Conservation (phyloP, 1,140 invertebrate genomes). For the Scaptodrosophila lebanonensis region DNA sequence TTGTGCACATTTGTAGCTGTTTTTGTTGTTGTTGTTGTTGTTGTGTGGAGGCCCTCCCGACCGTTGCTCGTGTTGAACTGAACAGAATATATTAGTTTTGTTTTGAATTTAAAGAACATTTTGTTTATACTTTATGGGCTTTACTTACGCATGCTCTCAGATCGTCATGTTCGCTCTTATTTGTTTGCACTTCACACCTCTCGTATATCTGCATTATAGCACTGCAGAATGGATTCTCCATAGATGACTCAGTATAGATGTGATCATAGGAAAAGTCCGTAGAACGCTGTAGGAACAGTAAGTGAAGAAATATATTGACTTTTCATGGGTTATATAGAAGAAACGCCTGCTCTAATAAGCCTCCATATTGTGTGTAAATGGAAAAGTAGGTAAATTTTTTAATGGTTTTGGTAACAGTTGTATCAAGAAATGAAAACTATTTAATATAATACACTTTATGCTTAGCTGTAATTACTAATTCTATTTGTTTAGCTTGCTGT, state of each 20-base stretch:
- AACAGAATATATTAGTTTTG: constrained; percentile 9
- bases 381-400: no score
- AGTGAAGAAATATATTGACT: no score
- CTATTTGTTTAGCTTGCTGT: no score
- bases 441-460: no score
- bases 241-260: constrained; percentile 27
- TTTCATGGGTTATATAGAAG: no score
- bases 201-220: constrained; percentile 29
- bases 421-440: no score
- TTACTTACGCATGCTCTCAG: constrained; percentile 29
- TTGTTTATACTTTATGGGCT: constrained; percentile 1
- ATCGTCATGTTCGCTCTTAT: background rate
- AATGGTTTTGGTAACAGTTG: no score
- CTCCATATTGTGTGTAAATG: no score
- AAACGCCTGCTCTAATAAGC: no score
- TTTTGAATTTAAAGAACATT: background rate
- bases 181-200: background rate
- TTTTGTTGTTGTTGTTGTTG: constrained; percentile 13
- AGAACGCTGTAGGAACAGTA: constrained; percentile 5
- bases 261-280: constrained; percentile 36
- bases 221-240: constrained; percentile 47
- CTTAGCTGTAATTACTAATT: no score
- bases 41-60: no score
- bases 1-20: constrained; percentile 20
- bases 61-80: no score